A percentile compares a stretch with the other conserved stretches of the same genome.
Evolutionary conservation across 2,113 vertebrate genomes (phyloP).

Genomic region (Anguilla japonica): DNA sequence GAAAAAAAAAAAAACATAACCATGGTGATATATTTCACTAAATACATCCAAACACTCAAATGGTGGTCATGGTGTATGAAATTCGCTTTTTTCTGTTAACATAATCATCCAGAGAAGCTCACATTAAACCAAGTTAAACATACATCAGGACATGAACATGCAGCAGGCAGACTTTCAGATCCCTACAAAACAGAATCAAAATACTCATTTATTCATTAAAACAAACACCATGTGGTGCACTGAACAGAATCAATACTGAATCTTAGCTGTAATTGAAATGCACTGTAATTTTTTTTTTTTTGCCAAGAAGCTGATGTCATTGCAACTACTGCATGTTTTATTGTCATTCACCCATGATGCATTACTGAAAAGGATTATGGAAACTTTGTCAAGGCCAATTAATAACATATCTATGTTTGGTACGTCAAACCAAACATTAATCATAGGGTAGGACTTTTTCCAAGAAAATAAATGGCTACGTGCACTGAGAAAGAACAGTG

Average conservation of each 20-base stretch:
- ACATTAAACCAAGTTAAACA: not conserved
- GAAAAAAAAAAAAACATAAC: not conserved
- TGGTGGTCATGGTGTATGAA: slow-evolving; percentile 19
- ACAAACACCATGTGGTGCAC: not conserved
- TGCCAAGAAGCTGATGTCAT: not conserved
- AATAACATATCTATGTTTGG: not conserved
- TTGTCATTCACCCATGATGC: not conserved
- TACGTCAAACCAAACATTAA: not conserved
- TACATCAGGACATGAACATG: not conserved
- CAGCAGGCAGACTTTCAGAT: not conserved
- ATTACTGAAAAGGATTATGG: not conserved
- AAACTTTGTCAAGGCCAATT: not conserved
- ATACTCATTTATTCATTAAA: not conserved
- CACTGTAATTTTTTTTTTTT: not conserved
- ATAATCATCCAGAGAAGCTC: not conserved
- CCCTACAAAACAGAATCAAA: not conserved
- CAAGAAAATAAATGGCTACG: not conserved
- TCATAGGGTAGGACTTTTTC: not conserved
- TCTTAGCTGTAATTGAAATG: not conserved
- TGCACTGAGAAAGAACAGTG: not conserved
- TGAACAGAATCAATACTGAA: not conserved
- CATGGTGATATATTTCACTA: slow-evolving; percentile 1
- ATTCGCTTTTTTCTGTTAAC: not conserved
- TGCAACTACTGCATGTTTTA: not conserved
- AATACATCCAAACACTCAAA: slow-evolving; percentile 2